These are phyloP conservation scores for Arenaria interpres DNA, from an alignment of 2,113 vertebrate species.

Conservation along the genomic window DNA sequence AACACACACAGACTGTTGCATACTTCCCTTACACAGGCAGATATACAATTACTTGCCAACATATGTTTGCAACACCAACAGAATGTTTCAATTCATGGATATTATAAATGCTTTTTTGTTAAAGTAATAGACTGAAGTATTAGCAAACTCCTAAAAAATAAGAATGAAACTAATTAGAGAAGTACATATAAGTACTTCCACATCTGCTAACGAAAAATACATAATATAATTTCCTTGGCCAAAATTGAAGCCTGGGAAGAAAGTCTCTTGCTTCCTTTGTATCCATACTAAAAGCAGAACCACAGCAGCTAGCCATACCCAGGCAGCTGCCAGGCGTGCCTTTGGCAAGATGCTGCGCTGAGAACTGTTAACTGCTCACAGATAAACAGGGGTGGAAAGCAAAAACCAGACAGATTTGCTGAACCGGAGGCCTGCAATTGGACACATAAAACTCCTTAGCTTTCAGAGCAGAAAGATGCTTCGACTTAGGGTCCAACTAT, in stretches of 20 bases:
- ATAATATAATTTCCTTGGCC: neutral
- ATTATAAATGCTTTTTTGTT: neutral
- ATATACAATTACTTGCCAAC: neutral
- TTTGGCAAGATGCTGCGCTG: neutral
- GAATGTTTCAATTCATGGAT: neutral
- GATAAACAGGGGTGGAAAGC: neutral
- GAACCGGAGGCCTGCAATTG: neutral
- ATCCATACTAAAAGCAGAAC: neutral
- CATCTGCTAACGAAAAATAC: neutral
- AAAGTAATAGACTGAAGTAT: neutral
- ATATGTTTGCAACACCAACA: neutral
- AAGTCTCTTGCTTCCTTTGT: neutral
- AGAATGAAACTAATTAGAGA: neutral
- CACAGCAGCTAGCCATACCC: neutral
- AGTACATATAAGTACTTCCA: neutral
- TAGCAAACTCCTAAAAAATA: neutral
- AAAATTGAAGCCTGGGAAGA: neutral
- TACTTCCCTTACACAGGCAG: neutral
- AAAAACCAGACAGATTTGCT: neutral
- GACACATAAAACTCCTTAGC: neutral
- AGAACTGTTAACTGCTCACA: neutral
- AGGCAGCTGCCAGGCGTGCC: neutral
- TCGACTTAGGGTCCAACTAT: neutral
- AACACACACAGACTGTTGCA: neutral
- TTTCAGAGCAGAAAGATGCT: neutral